Evolutionary conservation across 2,113 vertebrate genomes (phyloP).

Genomic region (Thalassarche chlororhynchos): DNA sequence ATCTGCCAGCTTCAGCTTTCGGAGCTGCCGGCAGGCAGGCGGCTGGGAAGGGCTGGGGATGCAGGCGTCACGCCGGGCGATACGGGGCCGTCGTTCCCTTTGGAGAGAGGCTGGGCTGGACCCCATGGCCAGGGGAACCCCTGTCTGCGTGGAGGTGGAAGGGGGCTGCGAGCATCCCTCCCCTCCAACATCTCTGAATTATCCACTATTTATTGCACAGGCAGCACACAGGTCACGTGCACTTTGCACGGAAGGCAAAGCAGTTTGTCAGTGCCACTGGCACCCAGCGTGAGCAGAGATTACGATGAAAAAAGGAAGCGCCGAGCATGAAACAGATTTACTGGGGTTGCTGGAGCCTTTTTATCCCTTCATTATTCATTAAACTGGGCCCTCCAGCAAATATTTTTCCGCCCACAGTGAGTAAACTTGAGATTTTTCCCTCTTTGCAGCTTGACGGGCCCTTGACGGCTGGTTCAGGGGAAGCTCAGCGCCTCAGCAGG

Average conservation of each 20-base stretch:
- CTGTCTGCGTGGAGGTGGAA: fast-evolving
- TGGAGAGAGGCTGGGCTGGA: background rate
- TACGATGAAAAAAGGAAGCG: background rate
- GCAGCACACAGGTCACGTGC: fast-evolving
- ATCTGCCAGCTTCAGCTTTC: background rate
- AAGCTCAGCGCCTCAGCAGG: background rate
- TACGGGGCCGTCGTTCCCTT: fast-evolving
- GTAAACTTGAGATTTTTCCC: background rate
- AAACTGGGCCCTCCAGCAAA: background rate
- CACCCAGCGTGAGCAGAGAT: background rate
- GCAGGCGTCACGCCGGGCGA: fast-evolving
- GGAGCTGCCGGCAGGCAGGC: background rate
- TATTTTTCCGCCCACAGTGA: background rate
- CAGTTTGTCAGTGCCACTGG: background rate
- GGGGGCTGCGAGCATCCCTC: background rate
- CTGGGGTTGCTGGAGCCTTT: background rate
- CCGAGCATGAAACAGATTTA: background rate
- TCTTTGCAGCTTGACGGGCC: background rate
- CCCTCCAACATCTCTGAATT: background rate
- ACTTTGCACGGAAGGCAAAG: background rate
- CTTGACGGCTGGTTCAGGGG: background rate
- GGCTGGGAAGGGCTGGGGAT: background rate
- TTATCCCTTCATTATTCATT: background rate
- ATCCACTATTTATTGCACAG: background rate
- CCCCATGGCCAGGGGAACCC: fast-evolving